Evolutionary conservation across 2,888 invertebrate species (phyloP).

Genomic region (Poecilus cupreus): DNA sequence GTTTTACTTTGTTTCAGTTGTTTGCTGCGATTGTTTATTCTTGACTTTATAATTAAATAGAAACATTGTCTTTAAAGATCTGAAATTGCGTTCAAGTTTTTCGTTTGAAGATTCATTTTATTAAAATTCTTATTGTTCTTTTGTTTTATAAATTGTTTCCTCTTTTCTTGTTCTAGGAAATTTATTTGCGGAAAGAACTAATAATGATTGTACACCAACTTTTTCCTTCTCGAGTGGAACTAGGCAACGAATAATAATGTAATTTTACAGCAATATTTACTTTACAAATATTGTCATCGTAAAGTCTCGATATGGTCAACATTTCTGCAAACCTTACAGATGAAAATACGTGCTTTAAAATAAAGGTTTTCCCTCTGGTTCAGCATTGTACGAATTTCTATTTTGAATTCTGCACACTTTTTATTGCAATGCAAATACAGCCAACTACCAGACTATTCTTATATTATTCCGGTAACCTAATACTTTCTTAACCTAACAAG

Average conservation of each 20-base stretch:
- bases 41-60: slow-evolving; percentile 29
- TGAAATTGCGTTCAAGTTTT: slow-evolving; percentile 2
- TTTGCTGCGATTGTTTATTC: slow-evolving; percentile 1
- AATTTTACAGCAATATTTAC: not conserved
- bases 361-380: too few relatives aligned
- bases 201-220: not conserved
- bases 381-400: too few relatives aligned
- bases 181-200: not conserved
- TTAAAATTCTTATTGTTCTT: slow-evolving; percentile 1
- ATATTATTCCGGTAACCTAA: slow-evolving; percentile 23
- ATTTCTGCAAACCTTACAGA: too few relatives aligned
- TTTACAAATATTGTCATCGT: not conserved
- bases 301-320: too few relatives aligned
- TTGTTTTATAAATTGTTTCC: slow-evolving; percentile 19
- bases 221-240: not conserved
- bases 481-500: not conserved
- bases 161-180: not conserved
- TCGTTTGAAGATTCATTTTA: not conserved
- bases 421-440: not conserved
- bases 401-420: too few relatives aligned
- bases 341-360: too few relatives aligned
- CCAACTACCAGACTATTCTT: not conserved
- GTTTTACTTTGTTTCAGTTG: slow-evolving; percentile 27
- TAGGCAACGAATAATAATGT: not conserved
- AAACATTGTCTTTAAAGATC: slow-evolving; percentile 22